phyloP scores from a whole-genome alignment of 2,888 invertebrate genomes.

The Cheilosia vulpina region DNA sequence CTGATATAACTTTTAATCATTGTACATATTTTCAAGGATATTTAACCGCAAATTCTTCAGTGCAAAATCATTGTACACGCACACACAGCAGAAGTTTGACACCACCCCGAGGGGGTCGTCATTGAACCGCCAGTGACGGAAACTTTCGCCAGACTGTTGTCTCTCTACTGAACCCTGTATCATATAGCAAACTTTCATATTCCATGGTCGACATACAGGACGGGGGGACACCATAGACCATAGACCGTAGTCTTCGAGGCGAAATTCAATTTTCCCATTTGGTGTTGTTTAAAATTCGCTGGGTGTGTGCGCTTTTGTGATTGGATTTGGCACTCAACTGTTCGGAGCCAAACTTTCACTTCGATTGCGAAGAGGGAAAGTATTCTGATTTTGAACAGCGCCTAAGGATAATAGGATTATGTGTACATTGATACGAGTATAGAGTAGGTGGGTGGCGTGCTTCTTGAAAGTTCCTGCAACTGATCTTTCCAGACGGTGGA shows the following conservation, averaged over 20 bases:
- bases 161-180: neutral
- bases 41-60: constrained; percentile 44
- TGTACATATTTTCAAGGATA: constrained; percentile 57
- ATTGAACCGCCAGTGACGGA: neutral
- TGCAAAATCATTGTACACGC: constrained; percentile 26
- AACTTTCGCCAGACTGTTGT: constrained; percentile 23
- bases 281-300: constrained; percentile 60
- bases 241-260: constrained; percentile 11
- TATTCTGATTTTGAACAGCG: neutral
- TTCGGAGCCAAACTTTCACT: constrained; percentile 38
- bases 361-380: constrained; percentile 4
- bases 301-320: constrained; percentile 61
- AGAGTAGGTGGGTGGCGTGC: neutral
- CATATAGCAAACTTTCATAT: constrained; percentile 16
- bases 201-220: neutral
- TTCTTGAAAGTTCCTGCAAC: too few relatives aligned
- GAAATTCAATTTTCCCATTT: constrained; percentile 60
- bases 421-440: neutral
- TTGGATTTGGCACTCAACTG: constrained; percentile 51
- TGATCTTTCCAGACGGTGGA: too few relatives aligned
- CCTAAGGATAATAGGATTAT: neutral
- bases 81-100: constrained; percentile 22
- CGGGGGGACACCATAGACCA: neutral
- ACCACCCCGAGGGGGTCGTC: neutral
- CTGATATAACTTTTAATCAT: constrained; percentile 66